A percentile compares a stretch with the other conserved stretches of the same genome.
phyloP scores from a whole-genome alignment of 2,888 invertebrate species.

The Synergus laeviventris region DNA sequence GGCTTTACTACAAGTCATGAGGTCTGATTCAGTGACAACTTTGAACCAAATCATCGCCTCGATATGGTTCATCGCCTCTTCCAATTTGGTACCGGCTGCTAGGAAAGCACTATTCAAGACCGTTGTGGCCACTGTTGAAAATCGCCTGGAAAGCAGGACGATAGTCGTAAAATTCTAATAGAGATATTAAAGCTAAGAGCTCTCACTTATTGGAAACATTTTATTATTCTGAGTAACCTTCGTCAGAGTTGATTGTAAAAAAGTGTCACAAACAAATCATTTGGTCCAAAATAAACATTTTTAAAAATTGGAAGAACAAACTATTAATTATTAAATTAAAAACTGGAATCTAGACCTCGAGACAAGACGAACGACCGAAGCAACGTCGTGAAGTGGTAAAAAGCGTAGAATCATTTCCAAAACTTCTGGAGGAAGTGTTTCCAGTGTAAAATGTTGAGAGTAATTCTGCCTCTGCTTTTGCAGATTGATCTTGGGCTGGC shows the following conservation, averaged over 20 bases:
- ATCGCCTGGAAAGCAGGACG: constrained; percentile 55
- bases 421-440: constrained; percentile 70
- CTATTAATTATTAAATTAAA: not conserved
- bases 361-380: constrained; percentile 67
- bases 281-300: not conserved
- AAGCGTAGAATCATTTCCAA: constrained; percentile 69
- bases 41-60: constrained; percentile 49
- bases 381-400: constrained; percentile 65
- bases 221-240: not conserved
- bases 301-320: not conserved
- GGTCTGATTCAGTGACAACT: constrained; percentile 51
- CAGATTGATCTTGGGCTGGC: constrained; percentile 28
- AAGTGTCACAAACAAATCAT: too few relatives aligned
- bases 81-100: constrained; percentile 61
- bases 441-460: constrained; percentile 53
- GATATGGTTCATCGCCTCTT: constrained; percentile 54
- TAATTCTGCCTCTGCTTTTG: not conserved
- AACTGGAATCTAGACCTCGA: constrained; percentile 62
- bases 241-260: not conserved
- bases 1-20: constrained; percentile 56
- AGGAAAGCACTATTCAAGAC: constrained; percentile 70
- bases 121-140: constrained; percentile 63
- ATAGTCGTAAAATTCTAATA: constrained; percentile 12
- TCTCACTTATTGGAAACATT: constrained; percentile 10
- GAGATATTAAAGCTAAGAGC: not conserved